phyloP scores from a whole-genome alignment of 2,888 invertebrate species.

The Drosophila borborema region DNA sequence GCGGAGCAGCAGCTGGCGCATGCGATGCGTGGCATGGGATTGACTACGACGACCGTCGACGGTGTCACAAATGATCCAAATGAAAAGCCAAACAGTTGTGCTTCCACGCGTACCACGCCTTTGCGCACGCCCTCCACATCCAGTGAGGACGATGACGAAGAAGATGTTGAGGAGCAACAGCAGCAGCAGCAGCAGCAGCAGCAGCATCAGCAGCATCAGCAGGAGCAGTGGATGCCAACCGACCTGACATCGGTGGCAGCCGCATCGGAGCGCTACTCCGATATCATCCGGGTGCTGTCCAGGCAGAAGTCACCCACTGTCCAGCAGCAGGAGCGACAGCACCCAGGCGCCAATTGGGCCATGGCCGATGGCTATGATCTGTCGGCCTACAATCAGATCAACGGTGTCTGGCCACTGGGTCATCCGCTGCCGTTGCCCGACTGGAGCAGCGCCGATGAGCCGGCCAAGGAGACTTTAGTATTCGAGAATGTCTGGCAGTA shows the following conservation, averaged over 20 bases:
- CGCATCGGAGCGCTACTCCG: constrained; percentile 82
- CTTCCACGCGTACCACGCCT: constrained; percentile 33
- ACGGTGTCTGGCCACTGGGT: constrained; percentile 88
- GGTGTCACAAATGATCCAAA: constrained; percentile 72
- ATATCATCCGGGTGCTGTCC: constrained; percentile 72
- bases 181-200: constrained; percentile 33
- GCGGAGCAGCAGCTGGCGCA: constrained; percentile 82
- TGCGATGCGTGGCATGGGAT: constrained; percentile 83
- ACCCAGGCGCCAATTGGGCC: constrained; percentile 68
- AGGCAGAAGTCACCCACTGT: constrained; percentile 32
- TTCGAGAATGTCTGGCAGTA: constrained; percentile 87
- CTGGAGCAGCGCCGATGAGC: constrained; percentile 86
- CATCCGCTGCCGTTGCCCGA: constrained; percentile 91
- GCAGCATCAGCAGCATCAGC: constrained; percentile 37
- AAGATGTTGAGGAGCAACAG: constrained; percentile 35
- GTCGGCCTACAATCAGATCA: constrained; percentile 85
- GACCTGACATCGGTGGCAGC: constrained; percentile 82
- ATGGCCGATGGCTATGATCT: constrained; percentile 84
- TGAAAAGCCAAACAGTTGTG: constrained; percentile 59
- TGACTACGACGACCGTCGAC: constrained; percentile 80
- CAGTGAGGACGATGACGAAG: constrained; percentile 74
- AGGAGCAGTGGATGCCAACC: constrained; percentile 55
- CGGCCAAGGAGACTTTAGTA: constrained; percentile 85
- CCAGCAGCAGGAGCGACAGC: constrained; percentile 4
- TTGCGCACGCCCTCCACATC: constrained; percentile 54